phyloP scores from a whole-genome alignment of 2,888 invertebrate genomes.

The Eristalis pertinax region DNA sequence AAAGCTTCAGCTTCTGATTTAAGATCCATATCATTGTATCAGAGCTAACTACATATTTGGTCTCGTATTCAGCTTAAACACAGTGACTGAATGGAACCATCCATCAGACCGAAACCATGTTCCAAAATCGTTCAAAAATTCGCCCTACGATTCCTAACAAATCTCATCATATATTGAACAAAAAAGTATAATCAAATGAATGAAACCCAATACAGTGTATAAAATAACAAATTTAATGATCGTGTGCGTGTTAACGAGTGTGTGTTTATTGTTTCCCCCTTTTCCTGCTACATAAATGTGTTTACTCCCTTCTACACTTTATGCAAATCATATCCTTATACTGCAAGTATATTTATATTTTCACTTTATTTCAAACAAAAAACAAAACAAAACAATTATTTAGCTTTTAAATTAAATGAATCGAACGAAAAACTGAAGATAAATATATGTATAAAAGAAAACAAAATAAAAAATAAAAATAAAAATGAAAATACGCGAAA shows the following conservation, averaged over 20 bases:
- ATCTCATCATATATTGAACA: conserved; percentile 7
- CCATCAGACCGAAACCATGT: too few species aligned
- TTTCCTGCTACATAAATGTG: conserved; percentile 13
- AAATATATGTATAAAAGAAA: conserved; percentile 51
- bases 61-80: too few species aligned
- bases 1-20: too few species aligned
- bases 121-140: background rate
- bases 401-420: background rate
- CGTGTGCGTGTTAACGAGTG: background rate
- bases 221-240: background rate
- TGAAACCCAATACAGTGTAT: conserved; percentile 44
- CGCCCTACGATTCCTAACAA: background rate
- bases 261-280: background rate
- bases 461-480: conserved; percentile 66
- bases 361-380: background rate
- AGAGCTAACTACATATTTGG: too few species aligned
- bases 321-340: conserved; percentile 57
- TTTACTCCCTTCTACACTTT: background rate
- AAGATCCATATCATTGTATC: too few species aligned
- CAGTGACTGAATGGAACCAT: too few species aligned
- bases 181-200: conserved; percentile 3
- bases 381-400: background rate
- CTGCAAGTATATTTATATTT: conserved; percentile 34
- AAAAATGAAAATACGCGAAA: conserved; percentile 12
- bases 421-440: conserved; percentile 7